These are phyloP conservation scores for Melanocharis versteri DNA, from an alignment of 2,113 vertebrate species.

Conservation along the genomic window DNA sequence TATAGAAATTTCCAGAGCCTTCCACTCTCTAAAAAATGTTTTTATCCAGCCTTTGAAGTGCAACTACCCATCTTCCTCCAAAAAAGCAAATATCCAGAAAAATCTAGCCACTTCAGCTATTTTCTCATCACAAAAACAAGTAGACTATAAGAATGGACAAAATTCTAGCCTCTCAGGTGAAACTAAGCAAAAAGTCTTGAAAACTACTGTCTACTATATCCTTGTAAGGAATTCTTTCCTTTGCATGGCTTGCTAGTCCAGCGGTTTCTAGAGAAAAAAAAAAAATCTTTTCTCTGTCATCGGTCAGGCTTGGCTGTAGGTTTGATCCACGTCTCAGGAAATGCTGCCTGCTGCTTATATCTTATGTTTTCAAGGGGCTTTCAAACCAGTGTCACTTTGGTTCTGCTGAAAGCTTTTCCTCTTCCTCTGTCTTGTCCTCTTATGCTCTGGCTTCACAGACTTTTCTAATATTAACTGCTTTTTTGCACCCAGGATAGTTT, in stretches of 20 bases:
- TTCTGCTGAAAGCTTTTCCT: neutral
- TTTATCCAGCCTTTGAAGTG: neutral
- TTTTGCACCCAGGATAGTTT: neutral
- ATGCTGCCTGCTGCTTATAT: neutral
- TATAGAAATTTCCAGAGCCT: neutral
- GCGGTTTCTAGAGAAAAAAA: neutral
- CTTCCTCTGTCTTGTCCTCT: neutral
- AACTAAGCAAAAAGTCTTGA: neutral
- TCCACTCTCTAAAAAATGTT: neutral
- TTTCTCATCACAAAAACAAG: neutral
- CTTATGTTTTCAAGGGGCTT: neutral
- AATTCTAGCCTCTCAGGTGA: neutral
- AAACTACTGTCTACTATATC: neutral
- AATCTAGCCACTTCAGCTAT: neutral
- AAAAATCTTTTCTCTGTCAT: neutral
- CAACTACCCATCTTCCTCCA: neutral
- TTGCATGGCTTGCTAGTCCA: neutral
- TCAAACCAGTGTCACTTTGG: neutral
- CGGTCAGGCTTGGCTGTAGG: neutral
- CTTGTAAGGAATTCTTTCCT: neutral
- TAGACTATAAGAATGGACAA: neutral
- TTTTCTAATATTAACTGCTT: neutral
- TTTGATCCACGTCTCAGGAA: neutral
- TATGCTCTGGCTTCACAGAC: neutral
- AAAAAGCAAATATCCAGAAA: neutral